Conservation (phyloP, 2,797 vertebrate genomes). For the Selene dorsalis region DNA sequence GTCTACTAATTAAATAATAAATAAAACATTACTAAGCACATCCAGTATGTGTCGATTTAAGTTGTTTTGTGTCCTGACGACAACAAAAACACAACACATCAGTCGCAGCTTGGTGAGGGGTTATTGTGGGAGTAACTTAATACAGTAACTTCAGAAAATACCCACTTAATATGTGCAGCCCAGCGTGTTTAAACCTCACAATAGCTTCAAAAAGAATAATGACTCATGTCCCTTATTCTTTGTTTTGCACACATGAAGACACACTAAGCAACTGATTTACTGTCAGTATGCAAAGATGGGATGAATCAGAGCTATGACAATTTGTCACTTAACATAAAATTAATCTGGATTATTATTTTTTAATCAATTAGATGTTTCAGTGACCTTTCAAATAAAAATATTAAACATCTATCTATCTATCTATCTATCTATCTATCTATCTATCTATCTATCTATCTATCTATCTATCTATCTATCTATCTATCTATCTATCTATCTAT, state of each 20-base stretch:
- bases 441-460: background rate
- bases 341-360: background rate
- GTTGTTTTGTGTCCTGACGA: background rate
- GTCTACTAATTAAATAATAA: too few relatives aligned
- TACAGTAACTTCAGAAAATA: background rate
- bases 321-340: background rate
- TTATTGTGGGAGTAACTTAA: background rate
- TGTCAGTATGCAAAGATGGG: background rate
- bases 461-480: background rate
- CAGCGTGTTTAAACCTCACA: too few relatives aligned
- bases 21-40: too few relatives aligned
- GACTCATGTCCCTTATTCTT: background rate
- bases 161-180: background rate
- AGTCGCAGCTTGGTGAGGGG: background rate
- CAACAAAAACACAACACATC: too few relatives aligned
- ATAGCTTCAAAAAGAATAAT: too few relatives aligned
- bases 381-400: background rate
- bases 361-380: background rate
- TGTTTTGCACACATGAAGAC: too few relatives aligned
- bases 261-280: background rate
- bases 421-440: constrained; percentile 12
- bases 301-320: background rate
- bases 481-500: constrained; percentile 19
- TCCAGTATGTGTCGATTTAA: background rate
- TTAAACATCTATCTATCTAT: background rate